phyloP scores from a whole-genome alignment of 2,113 vertebrate species.

The Cavia porcellus region DNA sequence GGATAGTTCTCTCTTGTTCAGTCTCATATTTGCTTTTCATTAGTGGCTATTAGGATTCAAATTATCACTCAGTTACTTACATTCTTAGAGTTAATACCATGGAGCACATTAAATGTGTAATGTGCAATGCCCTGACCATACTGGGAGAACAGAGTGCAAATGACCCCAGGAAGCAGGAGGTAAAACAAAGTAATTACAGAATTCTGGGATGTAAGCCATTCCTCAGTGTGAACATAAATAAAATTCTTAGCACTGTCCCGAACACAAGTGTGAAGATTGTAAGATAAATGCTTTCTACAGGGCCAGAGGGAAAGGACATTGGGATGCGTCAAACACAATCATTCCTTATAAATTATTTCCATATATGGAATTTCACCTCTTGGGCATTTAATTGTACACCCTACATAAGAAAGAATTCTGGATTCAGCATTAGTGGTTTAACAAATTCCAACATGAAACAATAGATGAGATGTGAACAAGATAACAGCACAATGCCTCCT shows the following conservation, averaged over 20 bases:
- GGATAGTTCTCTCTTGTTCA: neutral
- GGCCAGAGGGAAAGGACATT: neutral
- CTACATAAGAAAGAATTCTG: neutral
- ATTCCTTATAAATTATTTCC: slow-evolving; percentile 54
- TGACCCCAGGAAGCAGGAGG: slow-evolving; percentile 41
- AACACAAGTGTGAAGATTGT: slow-evolving; percentile 61
- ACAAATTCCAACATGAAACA: slow-evolving; percentile 40
- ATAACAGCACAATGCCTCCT: neutral
- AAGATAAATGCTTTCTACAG: neutral
- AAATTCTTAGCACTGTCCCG: slow-evolving; percentile 58
- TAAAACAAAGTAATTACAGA: slow-evolving; percentile 75
- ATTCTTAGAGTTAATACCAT: neutral
- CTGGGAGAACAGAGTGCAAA: neutral
- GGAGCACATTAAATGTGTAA: neutral
- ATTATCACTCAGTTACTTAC: slow-evolving; percentile 8
- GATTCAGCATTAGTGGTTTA: neutral
- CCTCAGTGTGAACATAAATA: slow-evolving; percentile 68
- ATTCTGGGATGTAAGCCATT: slow-evolving; percentile 62
- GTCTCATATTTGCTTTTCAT: neutral
- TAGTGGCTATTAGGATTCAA: neutral
- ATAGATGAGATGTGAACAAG: slow-evolving; percentile 23
- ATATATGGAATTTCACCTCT: slow-evolving; percentile 57
- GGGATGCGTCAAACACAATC: neutral
- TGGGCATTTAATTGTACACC: slow-evolving; percentile 52
- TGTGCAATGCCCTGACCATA: neutral